A percentile compares a stretch with the other conserved stretches of the same genome.
These are phyloP conservation scores for Digitonthophagus gazella DNA, from an alignment of 2,888 invertebrate species.

Conservation along the genomic window DNA sequence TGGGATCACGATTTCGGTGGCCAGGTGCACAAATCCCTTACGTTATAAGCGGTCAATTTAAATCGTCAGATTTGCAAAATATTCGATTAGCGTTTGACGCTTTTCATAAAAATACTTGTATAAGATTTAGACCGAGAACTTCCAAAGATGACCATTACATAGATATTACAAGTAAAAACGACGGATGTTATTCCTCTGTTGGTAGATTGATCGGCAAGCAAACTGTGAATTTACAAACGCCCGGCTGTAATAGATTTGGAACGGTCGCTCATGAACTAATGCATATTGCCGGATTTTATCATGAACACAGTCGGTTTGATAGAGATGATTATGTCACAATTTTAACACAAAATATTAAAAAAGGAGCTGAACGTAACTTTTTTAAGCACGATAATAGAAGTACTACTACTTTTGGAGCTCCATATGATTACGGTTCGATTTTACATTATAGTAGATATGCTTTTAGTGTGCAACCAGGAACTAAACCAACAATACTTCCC, in stretches of 20 bases:
- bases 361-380: conserved; percentile 63
- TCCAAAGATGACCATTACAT: conserved; percentile 67
- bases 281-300: conserved; percentile 77
- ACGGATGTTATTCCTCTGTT: conserved; percentile 81
- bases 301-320: conserved; percentile 78
- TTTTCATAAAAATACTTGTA: conserved; percentile 74
- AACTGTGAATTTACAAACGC: conserved; percentile 72
- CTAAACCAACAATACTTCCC: conserved; percentile 62
- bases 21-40: conserved; percentile 69
- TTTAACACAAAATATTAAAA: conserved; percentile 66
- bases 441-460: conserved; percentile 82
- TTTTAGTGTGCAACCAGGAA: conserved; percentile 66
- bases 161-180: conserved; percentile 63
- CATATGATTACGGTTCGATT: conserved; percentile 77
- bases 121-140: conserved; percentile 66
- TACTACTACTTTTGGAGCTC: conserved; percentile 66
- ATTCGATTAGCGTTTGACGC: conserved; percentile 71
- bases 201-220: conserved; percentile 67
- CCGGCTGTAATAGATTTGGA: conserved; percentile 71
- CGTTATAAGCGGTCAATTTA: conserved; percentile 52
- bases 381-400: conserved; percentile 60
- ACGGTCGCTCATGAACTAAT: conserved; percentile 78
- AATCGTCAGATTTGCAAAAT: conserved; percentile 57
- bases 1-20: conserved; percentile 55
- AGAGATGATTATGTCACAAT: conserved; percentile 68